Evolutionary conservation across 2,113 vertebrate species (phyloP), one percentile per base, ranked within the genome.

Genomic region (Lanius collurio): DNA sequence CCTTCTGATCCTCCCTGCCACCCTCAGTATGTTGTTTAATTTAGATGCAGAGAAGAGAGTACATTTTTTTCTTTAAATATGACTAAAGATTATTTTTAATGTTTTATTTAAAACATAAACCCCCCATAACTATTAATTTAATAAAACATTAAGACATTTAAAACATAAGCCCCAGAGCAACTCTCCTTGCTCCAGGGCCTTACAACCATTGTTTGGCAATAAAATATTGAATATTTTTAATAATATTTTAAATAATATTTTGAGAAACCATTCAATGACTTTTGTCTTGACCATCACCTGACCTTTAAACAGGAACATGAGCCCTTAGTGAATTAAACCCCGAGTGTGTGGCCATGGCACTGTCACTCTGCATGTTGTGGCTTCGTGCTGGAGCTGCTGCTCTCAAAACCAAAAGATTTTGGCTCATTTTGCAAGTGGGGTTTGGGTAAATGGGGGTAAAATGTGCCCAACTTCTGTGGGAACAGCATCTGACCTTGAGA

Each of bases 251-350:
- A 31, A 71, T 39, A 41, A 23, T 19, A 39, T 5, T 56, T 75
- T 56, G n/a, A 56, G 24, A 65, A 74, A 23, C 39, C 8, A 28
- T 20, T 31, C n/a, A 28, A 12, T 3, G 33, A 8, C 28, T 81
- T 57, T 60, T 28, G 18, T 24, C 77, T 49, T 49, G 21, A 6
- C 55, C 65, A 7, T 35, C 55, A 30, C 8, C 49, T 6, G 9
- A 8, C 11, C 35, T 18, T 79, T 53, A n/a, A 44, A 18, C 1
- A 17, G 30, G 30, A 56, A 9, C 3, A 3, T 0, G 5, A 35
- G 10, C 41, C 23, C 42, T 20, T 3, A 6, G 33, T 3, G 41
- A 11, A 47, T 44, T 6, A 27, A 59, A 41, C 46, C 6, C 21
- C 0, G 0, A 8, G 23, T 9, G 13, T 46, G 39, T 46, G 62